Conservation (phyloP, 2,113 vertebrate genomes). For the Rhinichthys klamathensis region DNA sequence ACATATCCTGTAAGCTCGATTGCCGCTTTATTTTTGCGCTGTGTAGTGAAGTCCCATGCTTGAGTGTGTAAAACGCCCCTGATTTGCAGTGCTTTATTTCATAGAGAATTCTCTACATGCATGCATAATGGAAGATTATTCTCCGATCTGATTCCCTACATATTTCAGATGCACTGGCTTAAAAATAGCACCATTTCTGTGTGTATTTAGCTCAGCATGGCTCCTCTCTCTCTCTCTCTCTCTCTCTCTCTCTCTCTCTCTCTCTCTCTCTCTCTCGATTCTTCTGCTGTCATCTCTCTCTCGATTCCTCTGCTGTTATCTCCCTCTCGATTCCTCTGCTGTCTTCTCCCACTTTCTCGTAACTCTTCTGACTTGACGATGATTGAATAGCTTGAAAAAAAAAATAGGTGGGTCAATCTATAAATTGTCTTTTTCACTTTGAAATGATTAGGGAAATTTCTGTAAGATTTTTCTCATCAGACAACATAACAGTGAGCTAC, state of each 20-base stretch:
- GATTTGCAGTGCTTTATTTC: conserved; percentile 19
- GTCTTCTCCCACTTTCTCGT: background rate
- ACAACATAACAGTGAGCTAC: background rate
- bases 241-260: conserved; percentile 12
- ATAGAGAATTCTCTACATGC: conserved; percentile 60
- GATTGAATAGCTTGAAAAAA: conserved; percentile 33
- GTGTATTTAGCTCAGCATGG: background rate
- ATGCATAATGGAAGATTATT: conserved; percentile 69
- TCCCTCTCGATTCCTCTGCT: background rate
- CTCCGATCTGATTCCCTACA: conserved; percentile 54
- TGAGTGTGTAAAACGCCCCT: conserved; percentile 15
- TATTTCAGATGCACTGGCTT: conserved; percentile 43
- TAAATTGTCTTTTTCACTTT: conserved; percentile 51
- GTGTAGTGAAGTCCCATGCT: background rate
- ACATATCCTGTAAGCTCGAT: background rate
- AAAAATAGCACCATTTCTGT: conserved; percentile 40
- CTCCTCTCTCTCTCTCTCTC: background rate
- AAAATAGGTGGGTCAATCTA: background rate
- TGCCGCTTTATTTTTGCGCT: conserved; percentile 19
- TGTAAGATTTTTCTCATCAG: background rate
- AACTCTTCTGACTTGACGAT: background rate
- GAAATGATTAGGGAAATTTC: background rate
- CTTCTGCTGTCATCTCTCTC: background rate
- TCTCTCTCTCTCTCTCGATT: conserved; percentile 21
- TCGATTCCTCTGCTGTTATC: no score